Base-by-base conservation (phyloP, 2,888 invertebrate genomes). In the Cryptocephalus primarius region DNA sequence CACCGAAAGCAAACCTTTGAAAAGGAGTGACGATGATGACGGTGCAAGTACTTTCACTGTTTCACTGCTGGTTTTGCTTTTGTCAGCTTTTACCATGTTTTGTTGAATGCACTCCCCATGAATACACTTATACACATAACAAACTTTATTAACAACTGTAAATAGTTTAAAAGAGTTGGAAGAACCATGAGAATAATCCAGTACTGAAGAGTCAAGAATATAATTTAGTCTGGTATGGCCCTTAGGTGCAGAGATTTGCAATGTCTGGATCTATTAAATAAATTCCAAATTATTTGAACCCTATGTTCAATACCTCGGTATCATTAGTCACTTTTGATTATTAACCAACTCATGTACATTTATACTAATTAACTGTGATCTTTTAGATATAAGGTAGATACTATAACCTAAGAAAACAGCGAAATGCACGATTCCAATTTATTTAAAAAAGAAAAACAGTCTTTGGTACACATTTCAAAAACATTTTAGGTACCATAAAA, bases 1-100 rank as follows among this genome's bases (percentile, higher is more conserved):
- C 32, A 64, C 65, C 14, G 63, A 65, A 47, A 60, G 45, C 36
- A 52, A 50, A 42, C 51, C 45, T 88, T 88, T 47, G 47, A 43
- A 45, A 34, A 46, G 39, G 36, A 34, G 8, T 36, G 45, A 44
- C 39, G 51, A 48, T 42, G 51, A 46, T 10, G 47, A 47, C 2
- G 49, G 49, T 13, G 46, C 43, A 38, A 14, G 40, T 40, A 48
- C 40, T 46, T 42, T 33, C 10, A n/a, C 36, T 6, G 3, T 36
- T n/a, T 42, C 32, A 13, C 12, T 11, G 13, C 33, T 32, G 6
- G 11, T 36, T 4, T 36, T 12, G n/a, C 11, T 36, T 11, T 12
- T 36, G 36, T 36, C 12, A 36, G 6, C 12, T 4, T 6, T 12
- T 2, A 22, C 22, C 2, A 22, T 22, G 36, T 36, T 36, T 36